These are phyloP conservation scores for Pandion haliaetus DNA, from an alignment of 2,113 vertebrate genomes.

Conservation along the genomic window DNA sequence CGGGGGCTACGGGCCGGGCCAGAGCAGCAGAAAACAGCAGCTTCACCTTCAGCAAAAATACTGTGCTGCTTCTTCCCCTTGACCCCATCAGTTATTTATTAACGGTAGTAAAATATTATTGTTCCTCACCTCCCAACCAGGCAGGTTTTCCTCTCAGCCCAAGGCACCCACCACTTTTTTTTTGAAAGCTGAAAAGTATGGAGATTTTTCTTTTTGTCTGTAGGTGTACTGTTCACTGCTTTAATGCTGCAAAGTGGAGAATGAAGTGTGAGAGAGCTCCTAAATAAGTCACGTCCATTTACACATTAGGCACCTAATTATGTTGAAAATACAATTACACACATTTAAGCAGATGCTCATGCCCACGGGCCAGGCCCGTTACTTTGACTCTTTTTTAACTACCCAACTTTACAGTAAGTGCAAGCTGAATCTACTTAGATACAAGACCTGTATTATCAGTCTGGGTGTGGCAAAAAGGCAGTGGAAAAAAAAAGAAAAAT, in stretches of 20 bases:
- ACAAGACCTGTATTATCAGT: neutral
- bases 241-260: neutral
- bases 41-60: neutral
- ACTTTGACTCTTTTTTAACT: neutral
- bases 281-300: neutral
- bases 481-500: neutral
- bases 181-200: neutral
- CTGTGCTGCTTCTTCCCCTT: neutral
- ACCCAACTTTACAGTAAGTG: neutral
- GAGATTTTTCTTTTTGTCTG: neutral
- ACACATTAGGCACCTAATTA: constrained; percentile 5
- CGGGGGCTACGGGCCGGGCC: fast-evolving
- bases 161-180: neutral
- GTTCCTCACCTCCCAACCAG: neutral
- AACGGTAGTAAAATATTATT: constrained; percentile 22
- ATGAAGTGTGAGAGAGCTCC: neutral
- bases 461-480: neutral
- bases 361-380: neutral
- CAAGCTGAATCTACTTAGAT: neutral
- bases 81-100: constrained; percentile 13
- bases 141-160: neutral
- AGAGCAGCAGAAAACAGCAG: neutral
- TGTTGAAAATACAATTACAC: constrained; percentile 19
- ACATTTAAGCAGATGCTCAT: constrained; percentile 5
- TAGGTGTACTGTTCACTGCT: neutral